A percentile compares a stretch with the other conserved stretches of the same genome.
Conservation (phyloP, 2,888 invertebrate genomes). For the Agrilus cyanescens region DNA sequence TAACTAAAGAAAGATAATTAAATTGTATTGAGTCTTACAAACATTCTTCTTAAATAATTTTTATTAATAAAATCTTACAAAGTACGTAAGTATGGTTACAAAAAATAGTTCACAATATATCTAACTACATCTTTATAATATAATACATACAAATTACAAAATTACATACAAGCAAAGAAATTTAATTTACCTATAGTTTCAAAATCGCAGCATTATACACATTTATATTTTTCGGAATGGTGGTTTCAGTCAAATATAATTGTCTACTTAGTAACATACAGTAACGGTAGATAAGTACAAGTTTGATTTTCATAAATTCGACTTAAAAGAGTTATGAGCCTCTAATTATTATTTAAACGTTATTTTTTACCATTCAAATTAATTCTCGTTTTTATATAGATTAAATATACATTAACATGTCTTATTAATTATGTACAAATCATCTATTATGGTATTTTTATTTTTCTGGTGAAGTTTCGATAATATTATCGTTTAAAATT, state of each 20-base stretch:
- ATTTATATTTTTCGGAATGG: conserved; percentile 3
- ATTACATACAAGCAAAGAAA: no score
- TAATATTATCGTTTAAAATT: conserved; percentile 27
- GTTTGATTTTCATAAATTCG: neutral
- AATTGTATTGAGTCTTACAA: no score
- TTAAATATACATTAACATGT: no score
- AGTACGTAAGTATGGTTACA: no score
- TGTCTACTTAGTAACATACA: neutral
- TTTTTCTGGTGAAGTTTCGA: conserved; percentile 28
- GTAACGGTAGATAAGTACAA: neutral
- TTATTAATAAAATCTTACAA: no score
- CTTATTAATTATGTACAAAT: no score
- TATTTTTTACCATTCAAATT: neutral
- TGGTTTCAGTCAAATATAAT: conserved; percentile 5
- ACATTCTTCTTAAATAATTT: no score
- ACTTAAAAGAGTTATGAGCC: neutral
- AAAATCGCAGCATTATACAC: neutral
- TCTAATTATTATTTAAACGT: neutral
- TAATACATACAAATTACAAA: conserved; percentile 6
- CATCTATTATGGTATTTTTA: conserved; percentile 8
- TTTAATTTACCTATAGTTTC: no score
- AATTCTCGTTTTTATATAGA: neutral
- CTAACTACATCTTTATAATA: conserved; percentile 3
- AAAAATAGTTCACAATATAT: conserved; percentile 1
- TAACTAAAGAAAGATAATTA: no score